A percentile compares a stretch with the other conserved stretches of the same genome.
phyloP scores from a whole-genome alignment of 2,113 vertebrate species.

The Sakesphorus luctuosus region DNA sequence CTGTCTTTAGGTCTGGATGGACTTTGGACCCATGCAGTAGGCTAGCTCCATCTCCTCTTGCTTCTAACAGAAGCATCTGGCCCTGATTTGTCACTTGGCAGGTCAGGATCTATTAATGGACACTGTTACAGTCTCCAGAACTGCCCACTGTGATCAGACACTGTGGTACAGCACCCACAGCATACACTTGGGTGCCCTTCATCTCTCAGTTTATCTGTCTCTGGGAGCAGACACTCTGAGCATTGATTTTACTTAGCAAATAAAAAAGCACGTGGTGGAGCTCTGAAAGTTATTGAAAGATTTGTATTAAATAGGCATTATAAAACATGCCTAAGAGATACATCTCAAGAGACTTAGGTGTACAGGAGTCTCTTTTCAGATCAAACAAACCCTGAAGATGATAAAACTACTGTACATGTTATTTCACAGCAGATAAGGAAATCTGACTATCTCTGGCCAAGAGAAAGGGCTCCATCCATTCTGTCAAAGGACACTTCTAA shows the following conservation, averaged over 20 bases:
- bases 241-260: neutral
- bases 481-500: neutral
- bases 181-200: accelerated
- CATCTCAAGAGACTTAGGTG: neutral
- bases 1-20: neutral
- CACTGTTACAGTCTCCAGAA: neutral
- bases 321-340: neutral
- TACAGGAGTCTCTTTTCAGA: neutral
- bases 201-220: neutral
- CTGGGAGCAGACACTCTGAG: neutral
- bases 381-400: neutral
- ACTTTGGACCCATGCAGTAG: neutral
- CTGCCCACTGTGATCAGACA: accelerated
- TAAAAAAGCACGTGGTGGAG: neutral
- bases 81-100: neutral
- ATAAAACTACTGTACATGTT: neutral
- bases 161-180: neutral
- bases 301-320: neutral
- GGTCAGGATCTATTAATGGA: neutral
- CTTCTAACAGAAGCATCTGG: neutral
- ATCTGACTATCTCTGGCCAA: neutral
- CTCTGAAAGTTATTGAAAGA: neutral
- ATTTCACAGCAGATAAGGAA: neutral
- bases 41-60: neutral
- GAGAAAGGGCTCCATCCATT: neutral